Conservation (phyloP, 2,888 invertebrate genomes). For the Caenorhabditis macrosperma region DNA sequence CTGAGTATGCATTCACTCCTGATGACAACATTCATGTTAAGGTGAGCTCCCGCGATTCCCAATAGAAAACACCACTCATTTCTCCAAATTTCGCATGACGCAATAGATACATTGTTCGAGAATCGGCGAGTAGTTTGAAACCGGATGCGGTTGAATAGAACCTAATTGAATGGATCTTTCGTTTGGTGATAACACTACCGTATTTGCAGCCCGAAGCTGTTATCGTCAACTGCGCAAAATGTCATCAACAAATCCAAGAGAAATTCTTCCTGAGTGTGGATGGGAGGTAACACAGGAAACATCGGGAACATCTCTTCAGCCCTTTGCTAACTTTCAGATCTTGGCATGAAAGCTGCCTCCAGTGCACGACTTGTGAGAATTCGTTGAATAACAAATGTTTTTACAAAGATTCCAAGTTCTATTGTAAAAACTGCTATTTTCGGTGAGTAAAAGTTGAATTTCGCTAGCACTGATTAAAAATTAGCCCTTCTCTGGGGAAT, state of each 20-base stretch:
- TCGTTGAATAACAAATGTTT: constrained; percentile 67
- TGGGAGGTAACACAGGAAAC: constrained; percentile 48
- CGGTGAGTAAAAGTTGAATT: constrained; percentile 56
- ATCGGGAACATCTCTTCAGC: background rate
- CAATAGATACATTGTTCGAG: background rate
- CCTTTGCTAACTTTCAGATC: constrained; percentile 49
- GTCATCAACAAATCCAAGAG: constrained; percentile 59
- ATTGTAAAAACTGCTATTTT: constrained; percentile 75
- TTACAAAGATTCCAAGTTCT: constrained; percentile 65
- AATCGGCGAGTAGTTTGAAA: background rate
- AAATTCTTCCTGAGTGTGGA: constrained; percentile 50
- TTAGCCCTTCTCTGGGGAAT: constrained; percentile 15
- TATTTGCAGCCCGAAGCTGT: constrained; percentile 41
- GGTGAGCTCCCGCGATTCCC: background rate
- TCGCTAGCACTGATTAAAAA: constrained; percentile 34
- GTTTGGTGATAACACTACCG: constrained; percentile 37
- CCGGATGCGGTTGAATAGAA: constrained; percentile 46
- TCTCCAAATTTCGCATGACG: no score
- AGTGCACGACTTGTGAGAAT: constrained; percentile 45
- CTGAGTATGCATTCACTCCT: constrained; percentile 17
- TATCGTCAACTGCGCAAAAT: constrained; percentile 37
- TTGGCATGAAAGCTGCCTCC: constrained; percentile 64
- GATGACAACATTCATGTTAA: constrained; percentile 35
- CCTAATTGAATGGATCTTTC: constrained; percentile 34
- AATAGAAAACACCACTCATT: background rate